phyloP scores from a whole-genome alignment of 2,888 invertebrate genomes.

The Teleiodes luculella region DNA sequence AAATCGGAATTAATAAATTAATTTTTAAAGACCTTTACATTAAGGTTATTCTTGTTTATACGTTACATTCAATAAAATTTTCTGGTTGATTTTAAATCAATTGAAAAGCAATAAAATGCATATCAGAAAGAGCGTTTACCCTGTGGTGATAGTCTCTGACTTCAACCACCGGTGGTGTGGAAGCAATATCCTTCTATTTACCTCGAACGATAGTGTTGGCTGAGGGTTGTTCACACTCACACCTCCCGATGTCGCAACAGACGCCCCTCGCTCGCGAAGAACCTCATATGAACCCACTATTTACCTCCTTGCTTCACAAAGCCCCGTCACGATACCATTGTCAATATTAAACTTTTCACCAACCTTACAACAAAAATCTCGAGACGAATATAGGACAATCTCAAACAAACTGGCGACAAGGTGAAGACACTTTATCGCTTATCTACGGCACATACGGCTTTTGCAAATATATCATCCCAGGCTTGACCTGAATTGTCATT shows the following conservation, averaged over 20 bases:
- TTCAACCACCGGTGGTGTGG: conserved; percentile 20
- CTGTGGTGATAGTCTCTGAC: neutral
- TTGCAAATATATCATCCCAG: neutral
- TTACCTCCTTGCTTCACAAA: conserved; percentile 12
- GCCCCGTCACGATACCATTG: neutral
- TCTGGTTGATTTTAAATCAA: conserved; percentile 6
- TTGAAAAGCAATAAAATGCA: neutral
- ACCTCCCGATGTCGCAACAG: conserved; percentile 24
- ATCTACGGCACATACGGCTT: neutral
- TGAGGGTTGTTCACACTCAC: conserved; percentile 41
- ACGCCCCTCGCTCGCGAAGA: conserved; percentile 6
- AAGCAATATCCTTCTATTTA: conserved; percentile 32
- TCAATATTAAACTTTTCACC: conserved; percentile 5
- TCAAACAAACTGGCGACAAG: neutral
- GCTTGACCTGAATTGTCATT: conserved; percentile 5
- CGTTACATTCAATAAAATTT: no score
- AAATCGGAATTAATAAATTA: no score
- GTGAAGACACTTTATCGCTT: neutral
- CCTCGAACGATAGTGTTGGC: conserved; percentile 41
- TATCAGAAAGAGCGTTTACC: no score
- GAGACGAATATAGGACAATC: neutral
- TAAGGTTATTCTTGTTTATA: no score
- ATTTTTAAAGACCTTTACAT: no score
- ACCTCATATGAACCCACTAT: conserved; percentile 16
- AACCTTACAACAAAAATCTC: neutral